Evolutionary conservation across 2,113 vertebrate species (phyloP), one percentile per base, ranked within the genome.

Genomic region (Scalopus aquaticus): DNA sequence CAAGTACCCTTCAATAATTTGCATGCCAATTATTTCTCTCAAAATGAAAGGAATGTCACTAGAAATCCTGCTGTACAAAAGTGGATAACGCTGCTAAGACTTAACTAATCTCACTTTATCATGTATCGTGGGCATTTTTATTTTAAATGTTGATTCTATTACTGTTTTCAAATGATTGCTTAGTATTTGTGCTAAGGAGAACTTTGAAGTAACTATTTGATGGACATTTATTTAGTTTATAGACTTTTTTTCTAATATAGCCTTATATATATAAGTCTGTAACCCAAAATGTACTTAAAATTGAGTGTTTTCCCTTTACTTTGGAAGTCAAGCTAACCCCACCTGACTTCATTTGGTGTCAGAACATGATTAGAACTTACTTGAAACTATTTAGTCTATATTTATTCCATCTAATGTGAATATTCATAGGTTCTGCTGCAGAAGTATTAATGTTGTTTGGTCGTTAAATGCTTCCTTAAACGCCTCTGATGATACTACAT

Each of bases 101-200:
- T 37, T 78, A 4, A n/a, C 54, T 69, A 69, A 62, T 39, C 49
- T 92, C 6, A 39, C 32, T 49, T 90, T 58, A 44, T 90, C 32
- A 4, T 35, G 1, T 85, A 44, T 76, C 32, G 54, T 89, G 10
- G 10, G 58, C 24, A 39, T 78, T 93, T 92, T 28, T 76, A 46
- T 54, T 88, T 84, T 86, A 86, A 74, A 90, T 49, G 7, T 46
- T 46, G 32, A 60, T 76, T 51, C 22, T 84, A 9, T 84, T 28
- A 79, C n/a, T 74, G 30, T 67, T 88, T 20, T 28, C 67, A 92
- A 95, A 26, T 91, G 13, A 51, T 82, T 77, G 6, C 9, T 94
- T 73, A 60, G 13, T 62, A 17, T 70, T 20, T 6, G 42, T 65
- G 13, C 49, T 39, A 72, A 74, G 30, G 44, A 78, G 39, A 81